Conservation (phyloP, 2,888 invertebrate species). For the Pemphredon lugubris region DNA sequence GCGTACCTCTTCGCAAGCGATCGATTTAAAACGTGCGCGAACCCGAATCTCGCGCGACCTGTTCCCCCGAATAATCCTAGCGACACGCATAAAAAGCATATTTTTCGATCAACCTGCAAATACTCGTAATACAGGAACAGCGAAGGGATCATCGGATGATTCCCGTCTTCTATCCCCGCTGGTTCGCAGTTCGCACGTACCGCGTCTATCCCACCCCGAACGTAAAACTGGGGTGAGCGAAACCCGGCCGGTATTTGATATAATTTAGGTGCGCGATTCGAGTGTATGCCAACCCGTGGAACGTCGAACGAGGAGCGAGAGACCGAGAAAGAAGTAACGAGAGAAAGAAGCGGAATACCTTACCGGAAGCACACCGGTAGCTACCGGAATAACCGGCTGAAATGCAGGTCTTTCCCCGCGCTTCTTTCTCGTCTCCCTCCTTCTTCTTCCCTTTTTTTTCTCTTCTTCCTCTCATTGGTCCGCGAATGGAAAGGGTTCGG, state of each 20-base stretch:
- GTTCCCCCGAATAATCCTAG: conserved; percentile 35
- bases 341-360: conserved; percentile 46
- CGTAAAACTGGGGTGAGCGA: conserved; percentile 52
- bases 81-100: conserved; percentile 49
- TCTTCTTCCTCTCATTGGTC: conserved; percentile 7
- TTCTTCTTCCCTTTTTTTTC: neutral
- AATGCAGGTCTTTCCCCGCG: conserved; percentile 54
- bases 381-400: conserved; percentile 71
- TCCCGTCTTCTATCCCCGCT: conserved; percentile 24
- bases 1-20: neutral
- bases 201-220: too few relatives aligned
- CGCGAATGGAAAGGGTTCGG: conserved; percentile 23
- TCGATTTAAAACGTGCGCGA: neutral
- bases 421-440: conserved; percentile 25
- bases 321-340: conserved; percentile 19
- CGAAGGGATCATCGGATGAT: conserved; percentile 12
- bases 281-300: conserved; percentile 3
- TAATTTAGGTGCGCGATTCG: conserved; percentile 56
- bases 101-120: conserved; percentile 64
- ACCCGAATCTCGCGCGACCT: conserved; percentile 43
- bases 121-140: conserved; percentile 54
- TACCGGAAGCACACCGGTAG: conserved; percentile 62
- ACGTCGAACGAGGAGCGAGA: neutral
- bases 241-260: conserved; percentile 63
- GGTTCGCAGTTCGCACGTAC: conserved; percentile 53